phyloP scores from a whole-genome alignment of 1,140 invertebrate genomes.

The Nephotettix cincticeps region DNA sequence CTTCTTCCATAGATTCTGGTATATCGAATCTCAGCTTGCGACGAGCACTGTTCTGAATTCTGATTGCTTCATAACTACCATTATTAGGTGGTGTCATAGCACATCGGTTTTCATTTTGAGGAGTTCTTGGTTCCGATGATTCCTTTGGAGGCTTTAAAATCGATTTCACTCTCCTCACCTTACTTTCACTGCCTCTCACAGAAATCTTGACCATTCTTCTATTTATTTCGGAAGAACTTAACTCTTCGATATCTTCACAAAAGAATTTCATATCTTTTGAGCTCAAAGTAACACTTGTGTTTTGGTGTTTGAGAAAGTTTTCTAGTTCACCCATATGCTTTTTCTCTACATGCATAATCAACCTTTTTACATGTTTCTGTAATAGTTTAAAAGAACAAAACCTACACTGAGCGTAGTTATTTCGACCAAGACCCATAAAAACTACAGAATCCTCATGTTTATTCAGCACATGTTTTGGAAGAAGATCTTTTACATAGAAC shows the following conservation, averaged over 20 bases:
- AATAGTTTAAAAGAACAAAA: conserved; percentile 40
- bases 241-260: conserved; percentile 21
- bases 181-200: conserved; percentile 7
- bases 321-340: conserved; percentile 37
- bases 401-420: conserved; percentile 35
- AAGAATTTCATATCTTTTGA: conserved; percentile 16
- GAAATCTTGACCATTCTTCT: background rate
- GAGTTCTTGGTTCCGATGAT: background rate
- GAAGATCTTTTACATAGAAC: conserved; percentile 39
- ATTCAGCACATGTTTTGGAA: conserved; percentile 39
- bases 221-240: background rate
- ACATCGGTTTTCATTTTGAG: conserved; percentile 2
- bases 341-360: conserved; percentile 41
- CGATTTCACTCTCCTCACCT: conserved; percentile 30
- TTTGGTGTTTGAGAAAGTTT: conserved; percentile 15
- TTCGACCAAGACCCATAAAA: conserved; percentile 29
- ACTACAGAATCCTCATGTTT: conserved; percentile 37
- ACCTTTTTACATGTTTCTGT: conserved; percentile 36
- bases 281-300: background rate
- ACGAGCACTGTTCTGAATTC: conserved; percentile 25
- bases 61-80: conserved; percentile 20
- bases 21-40: conserved; percentile 41
- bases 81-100: background rate
- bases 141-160: conserved; percentile 35
- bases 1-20: conserved; percentile 32